A percentile compares a stretch with the other conserved stretches of the same genome.
Evolutionary conservation across 2,888 invertebrate genomes (phyloP).

Genomic region (Patella pellucida): DNA sequence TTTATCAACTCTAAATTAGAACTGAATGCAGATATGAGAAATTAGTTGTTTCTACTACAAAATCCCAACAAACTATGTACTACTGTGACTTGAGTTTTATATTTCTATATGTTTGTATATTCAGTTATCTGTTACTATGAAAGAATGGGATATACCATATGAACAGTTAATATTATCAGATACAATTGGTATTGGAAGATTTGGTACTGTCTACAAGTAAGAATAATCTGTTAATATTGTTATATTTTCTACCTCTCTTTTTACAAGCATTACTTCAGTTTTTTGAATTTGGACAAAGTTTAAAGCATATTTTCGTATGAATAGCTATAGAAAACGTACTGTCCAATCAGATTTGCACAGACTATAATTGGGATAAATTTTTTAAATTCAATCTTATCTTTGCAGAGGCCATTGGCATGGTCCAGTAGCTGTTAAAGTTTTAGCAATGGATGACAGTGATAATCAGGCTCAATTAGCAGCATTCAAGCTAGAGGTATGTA

Average conservation of each 20-base stretch:
- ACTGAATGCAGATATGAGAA: too few relatives aligned
- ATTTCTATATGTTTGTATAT: neutral
- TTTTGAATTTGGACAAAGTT: too few relatives aligned
- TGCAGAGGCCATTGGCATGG: constrained; percentile 95
- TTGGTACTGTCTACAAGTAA: constrained; percentile 87
- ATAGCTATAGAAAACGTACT: too few relatives aligned
- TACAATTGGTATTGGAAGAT: constrained; percentile 90
- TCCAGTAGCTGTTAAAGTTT: constrained; percentile 95
- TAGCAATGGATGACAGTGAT: constrained; percentile 89
- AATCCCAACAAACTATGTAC: too few relatives aligned
- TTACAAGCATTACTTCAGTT: neutral
- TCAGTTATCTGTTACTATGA: constrained; percentile 67
- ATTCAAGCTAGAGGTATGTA: constrained; percentile 88
- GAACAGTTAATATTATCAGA: constrained; percentile 91
- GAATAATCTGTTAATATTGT: neutral
- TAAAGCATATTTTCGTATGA: too few relatives aligned
- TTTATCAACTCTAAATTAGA: neutral
- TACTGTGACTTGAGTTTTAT: neutral
- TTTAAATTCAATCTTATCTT: constrained; percentile 15
- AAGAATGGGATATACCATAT: constrained; percentile 98
- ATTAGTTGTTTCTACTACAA: too few relatives aligned
- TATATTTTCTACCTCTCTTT: neutral
- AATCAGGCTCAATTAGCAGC: constrained; percentile 88
- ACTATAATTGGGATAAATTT: neutral
- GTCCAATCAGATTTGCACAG: neutral